Percentiles rank a stretch among this genome's conserved stretches.
These are phyloP conservation scores for Agrochola litura DNA, from an alignment of 2,888 invertebrate genomes.

Conservation along the genomic window DNA sequence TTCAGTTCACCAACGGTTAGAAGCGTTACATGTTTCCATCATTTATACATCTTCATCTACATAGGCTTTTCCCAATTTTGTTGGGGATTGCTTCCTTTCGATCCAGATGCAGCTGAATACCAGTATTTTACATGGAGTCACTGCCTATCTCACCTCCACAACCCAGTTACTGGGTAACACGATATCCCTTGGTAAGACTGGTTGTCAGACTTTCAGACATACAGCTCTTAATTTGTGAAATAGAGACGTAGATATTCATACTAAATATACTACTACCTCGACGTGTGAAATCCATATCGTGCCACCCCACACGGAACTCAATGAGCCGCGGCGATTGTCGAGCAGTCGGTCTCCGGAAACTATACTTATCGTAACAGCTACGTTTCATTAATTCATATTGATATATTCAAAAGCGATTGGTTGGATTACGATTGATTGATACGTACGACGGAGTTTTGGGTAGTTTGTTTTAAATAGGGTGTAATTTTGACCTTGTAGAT, in stretches of 20 bases:
- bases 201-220: neutral
- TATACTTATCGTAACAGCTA: constrained; percentile 62
- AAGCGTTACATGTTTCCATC: too few species aligned
- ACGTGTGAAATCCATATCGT: constrained; percentile 46
- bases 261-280: neutral
- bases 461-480: neutral
- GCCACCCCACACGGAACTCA: constrained; percentile 42
- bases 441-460: neutral
- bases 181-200: neutral
- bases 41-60: neutral
- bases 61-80: neutral
- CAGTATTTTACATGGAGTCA: too few species aligned
- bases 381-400: constrained; percentile 57
- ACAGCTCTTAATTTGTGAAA: constrained; percentile 13
- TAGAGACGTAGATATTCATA: constrained; percentile 1
- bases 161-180: neutral
- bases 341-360: constrained; percentile 65
- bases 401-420: constrained; percentile 22
- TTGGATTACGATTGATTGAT: constrained; percentile 5
- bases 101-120: too few species aligned
- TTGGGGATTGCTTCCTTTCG: too few species aligned
- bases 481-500: neutral
- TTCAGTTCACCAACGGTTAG: neutral
- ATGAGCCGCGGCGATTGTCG: constrained; percentile 42
- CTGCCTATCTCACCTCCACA: neutral